Evolutionary conservation across 2,113 vertebrate species (phyloP).

Genomic region (Saccopteryx bilineata): DNA sequence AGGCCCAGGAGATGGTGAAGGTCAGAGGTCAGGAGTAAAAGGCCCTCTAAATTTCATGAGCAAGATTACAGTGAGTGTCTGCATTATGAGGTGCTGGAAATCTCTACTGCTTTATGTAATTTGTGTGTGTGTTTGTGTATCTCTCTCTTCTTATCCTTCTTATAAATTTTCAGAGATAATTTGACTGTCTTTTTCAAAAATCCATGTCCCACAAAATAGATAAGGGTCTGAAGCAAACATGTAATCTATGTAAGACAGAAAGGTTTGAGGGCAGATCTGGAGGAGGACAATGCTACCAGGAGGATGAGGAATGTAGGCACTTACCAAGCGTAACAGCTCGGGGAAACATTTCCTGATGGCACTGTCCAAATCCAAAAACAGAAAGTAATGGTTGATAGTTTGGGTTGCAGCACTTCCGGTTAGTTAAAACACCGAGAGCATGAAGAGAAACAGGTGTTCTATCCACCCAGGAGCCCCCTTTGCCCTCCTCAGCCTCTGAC

Average conservation of each 20-base stretch:
- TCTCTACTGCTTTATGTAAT: neutral
- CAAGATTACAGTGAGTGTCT: neutral
- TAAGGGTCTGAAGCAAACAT: neutral
- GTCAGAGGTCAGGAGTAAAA: neutral
- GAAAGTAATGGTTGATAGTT: constrained; percentile 36
- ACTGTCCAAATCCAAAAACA: constrained; percentile 85
- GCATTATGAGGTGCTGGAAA: neutral
- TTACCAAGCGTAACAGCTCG: neutral
- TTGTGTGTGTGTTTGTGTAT: neutral
- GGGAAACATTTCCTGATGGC: constrained; percentile 84
- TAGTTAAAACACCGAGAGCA: neutral
- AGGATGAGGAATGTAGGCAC: neutral
- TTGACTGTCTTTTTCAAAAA: neutral
- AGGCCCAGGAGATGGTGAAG: neutral
- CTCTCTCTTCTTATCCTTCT: neutral
- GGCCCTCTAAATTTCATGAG: neutral
- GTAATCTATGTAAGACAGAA: neutral
- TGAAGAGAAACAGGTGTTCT: neutral
- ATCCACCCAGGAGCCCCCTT: neutral
- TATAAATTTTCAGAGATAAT: neutral
- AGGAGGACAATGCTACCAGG: neutral
- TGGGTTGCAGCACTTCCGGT: neutral
- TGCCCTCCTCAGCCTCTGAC: neutral
- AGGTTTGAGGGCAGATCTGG: neutral
- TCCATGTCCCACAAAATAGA: neutral